Base-by-base conservation (phyloP, 2,888 invertebrate species). In the Eurois occulta region DNA sequence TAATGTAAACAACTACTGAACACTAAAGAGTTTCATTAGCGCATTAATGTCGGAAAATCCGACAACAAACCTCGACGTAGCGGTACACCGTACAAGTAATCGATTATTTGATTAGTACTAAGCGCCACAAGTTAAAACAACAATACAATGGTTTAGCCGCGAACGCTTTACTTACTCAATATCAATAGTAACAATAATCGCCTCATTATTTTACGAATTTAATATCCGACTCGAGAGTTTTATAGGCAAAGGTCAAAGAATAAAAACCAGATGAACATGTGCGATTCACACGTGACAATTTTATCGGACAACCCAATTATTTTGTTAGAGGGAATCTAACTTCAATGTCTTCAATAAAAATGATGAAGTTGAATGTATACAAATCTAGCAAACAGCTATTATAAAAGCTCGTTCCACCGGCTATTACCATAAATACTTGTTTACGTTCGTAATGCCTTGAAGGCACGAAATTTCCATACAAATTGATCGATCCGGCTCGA, bases 381-480 rank as follows among this genome's bases (percentile, higher is more conserved):
- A 73, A 65, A 75, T 78, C 38, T 46, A 73, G 38, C 21, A 21
- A 75, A 75, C 52, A 32, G 52, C 60, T 75, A 35, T 81, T 72
- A 18, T 43, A 85, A 77, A 84, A 84, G 77, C 84, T 84, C 43
- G 67, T 77, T 78, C 2, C 18, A 66, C 21, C 16, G 24, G 46
- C 67, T 52, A 75, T 84, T 84, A 76, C 21, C 77, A 84, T 86
- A 81, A 80, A 86, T 77, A 80, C 66, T 41, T 77, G 77, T 85
- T 84, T 60, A 84, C 68, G 71, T 73, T 35, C 38, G 11, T 60
- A 76, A 72, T 75, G 64, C 81, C 84, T 86, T 84, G 69, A 32
- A 70, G 85, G 72, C 70, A 77, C 68, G 46, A 83, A 38, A 87
- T 86, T 86, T 75, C 78, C 87, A 84, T 87, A 84, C 32, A 74